Conservation (phyloP, 2,888 invertebrate genomes). For the Nebria salina region DNA sequence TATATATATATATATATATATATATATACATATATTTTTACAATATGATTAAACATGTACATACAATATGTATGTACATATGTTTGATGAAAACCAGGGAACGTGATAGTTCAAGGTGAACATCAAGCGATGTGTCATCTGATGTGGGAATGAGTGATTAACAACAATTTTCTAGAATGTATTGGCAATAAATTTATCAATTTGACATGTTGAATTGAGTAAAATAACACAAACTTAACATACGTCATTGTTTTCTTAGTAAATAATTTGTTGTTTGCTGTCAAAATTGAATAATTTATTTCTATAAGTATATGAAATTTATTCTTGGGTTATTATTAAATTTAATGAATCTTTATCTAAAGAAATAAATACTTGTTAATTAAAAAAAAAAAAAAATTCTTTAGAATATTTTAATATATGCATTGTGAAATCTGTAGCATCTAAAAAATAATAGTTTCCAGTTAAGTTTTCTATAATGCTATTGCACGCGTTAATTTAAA, state of each 20-base stretch:
- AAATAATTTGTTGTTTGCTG: conserved; percentile 4
- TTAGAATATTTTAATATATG: no score
- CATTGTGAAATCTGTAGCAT: neutral
- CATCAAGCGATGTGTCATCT: conserved; percentile 54
- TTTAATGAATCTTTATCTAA: neutral
- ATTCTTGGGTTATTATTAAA: neutral
- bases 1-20: no score
- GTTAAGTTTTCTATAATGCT: no score
- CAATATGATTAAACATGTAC: no score
- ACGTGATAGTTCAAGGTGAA: conserved; percentile 60
- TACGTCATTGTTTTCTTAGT: conserved; percentile 12
- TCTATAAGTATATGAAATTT: neutral
- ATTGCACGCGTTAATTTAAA: no score
- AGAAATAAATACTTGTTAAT: neutral
- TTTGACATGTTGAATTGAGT: neutral
- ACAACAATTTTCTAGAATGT: conserved; percentile 5
- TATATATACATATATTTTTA: no score
- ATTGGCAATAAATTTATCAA: conserved; percentile 7
- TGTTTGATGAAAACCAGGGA: conserved; percentile 32
- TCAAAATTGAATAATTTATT: conserved; percentile 15
- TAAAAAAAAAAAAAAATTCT: no score
- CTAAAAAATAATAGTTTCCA: no score
- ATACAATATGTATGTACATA: no score
- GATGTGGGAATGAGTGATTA: conserved; percentile 28
- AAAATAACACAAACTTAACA: neutral